phyloP scores from a whole-genome alignment of 2,797 vertebrate species.

The Neoniphon sammara region DNA sequence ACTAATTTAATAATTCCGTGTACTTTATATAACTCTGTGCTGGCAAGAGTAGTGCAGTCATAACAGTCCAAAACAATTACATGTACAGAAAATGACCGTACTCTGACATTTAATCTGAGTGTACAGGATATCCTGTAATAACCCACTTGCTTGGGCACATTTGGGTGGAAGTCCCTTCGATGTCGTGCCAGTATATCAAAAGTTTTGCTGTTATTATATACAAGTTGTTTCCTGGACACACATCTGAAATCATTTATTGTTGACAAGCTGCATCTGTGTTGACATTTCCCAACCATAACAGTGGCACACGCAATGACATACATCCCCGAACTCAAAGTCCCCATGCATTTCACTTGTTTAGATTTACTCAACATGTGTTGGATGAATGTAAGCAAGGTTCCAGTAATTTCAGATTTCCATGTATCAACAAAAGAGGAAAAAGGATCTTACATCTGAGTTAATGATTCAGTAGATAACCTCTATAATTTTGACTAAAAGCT shows the following conservation, averaged over 20 bases:
- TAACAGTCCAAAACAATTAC: not conserved
- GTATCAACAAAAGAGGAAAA: not conserved
- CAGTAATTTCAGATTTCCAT: not conserved
- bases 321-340: not conserved
- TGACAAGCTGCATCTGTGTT: constrained; percentile 45
- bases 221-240: constrained; percentile 4
- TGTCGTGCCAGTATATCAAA: not conserved
- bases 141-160: constrained; percentile 20
- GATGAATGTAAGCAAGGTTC: not conserved
- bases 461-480: not conserved
- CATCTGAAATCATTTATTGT: constrained; percentile 30
- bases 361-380: not conserved
- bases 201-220: constrained; percentile 1
- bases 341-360: not conserved
- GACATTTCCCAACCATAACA: constrained; percentile 17
- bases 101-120: not conserved
- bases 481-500: not conserved
- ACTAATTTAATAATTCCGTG: too few species aligned
- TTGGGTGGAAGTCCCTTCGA: constrained; percentile 35
- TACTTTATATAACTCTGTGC: too few species aligned
- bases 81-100: not conserved
- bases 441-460: not conserved
- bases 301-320: not conserved
- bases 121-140: constrained; percentile 47
- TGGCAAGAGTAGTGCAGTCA: not conserved